These are phyloP conservation scores for Eurystomus gularis DNA, from an alignment of 2,113 vertebrate species.

Conservation along the genomic window DNA sequence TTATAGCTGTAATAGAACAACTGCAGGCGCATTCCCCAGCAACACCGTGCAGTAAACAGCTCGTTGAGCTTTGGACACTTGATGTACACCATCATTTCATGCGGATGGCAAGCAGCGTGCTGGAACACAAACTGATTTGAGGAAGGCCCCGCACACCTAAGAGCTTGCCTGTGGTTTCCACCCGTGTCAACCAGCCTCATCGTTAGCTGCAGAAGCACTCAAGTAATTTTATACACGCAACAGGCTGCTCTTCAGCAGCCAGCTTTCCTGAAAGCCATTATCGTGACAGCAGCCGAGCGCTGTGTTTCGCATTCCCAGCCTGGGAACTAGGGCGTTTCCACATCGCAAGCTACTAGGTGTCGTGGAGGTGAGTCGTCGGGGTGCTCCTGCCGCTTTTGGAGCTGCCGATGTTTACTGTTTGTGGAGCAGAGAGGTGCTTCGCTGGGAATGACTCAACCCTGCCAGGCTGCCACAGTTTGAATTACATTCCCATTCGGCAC, in stretches of 20 bases:
- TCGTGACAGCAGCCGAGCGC: not conserved
- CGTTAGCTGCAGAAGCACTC: not conserved
- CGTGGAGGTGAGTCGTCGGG: not conserved
- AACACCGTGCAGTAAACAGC: not conserved
- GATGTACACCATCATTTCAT: not conserved
- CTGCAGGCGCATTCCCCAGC: not conserved
- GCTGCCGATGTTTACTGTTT: not conserved
- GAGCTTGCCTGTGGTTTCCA: not conserved
- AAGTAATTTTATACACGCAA: not conserved
- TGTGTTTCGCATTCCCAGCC: not conserved
- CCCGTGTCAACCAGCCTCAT: not conserved
- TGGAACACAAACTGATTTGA: not conserved
- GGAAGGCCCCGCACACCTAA: not conserved
- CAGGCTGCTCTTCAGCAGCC: not conserved
- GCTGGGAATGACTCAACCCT: not conserved
- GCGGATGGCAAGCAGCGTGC: accelerated
- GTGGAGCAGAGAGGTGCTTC: not conserved
- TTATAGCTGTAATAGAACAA: not conserved
- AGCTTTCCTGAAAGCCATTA: not conserved
- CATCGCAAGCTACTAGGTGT: not conserved
- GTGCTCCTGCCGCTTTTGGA: not conserved
- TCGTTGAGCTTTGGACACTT: not conserved
- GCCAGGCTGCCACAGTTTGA: slow-evolving; percentile 47
- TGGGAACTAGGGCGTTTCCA: too few species aligned
- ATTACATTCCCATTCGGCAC: slow-evolving; percentile 22